Percentiles rank a stretch among this genome's conserved stretches.
Conservation (phyloP, 2,113 vertebrate species). For the Procapra przewalskii region DNA sequence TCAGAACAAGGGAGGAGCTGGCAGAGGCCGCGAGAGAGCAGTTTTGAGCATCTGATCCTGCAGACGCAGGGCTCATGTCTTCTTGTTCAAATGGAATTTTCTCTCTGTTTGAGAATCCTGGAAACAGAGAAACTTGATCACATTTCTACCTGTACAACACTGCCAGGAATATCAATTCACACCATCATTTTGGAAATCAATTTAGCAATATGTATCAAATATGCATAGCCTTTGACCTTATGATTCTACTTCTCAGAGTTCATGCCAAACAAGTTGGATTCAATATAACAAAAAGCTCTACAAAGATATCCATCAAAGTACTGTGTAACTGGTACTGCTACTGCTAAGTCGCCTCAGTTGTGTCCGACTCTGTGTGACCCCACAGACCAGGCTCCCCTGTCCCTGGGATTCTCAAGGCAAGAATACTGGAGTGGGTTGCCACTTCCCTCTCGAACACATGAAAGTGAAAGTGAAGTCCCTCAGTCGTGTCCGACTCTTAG, state of each 20-base stretch:
- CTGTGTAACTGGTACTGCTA: neutral
- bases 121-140: neutral
- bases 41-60: neutral
- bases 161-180: neutral
- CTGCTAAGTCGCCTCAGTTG: too few relatives aligned
- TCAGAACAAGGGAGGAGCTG: accelerated
- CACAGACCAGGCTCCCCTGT: too few relatives aligned
- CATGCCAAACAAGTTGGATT: neutral
- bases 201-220: neutral
- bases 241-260: neutral
- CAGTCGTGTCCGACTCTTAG: too few relatives aligned
- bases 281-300: neutral
- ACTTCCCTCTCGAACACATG: too few relatives aligned
- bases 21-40: neutral
- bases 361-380: too few relatives aligned
- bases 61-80: neutral
- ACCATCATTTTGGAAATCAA: neutral
- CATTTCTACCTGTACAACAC: neutral
- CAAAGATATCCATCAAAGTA: neutral
- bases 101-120: neutral
- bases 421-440: too few relatives aligned
- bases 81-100: neutral
- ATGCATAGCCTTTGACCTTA: neutral
- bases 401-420: too few relatives aligned
- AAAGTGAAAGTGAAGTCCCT: too few relatives aligned